These are phyloP conservation scores for Drosophila mimetica DNA, from an alignment of 2,888 invertebrate genomes.

Conservation along the genomic window DNA sequence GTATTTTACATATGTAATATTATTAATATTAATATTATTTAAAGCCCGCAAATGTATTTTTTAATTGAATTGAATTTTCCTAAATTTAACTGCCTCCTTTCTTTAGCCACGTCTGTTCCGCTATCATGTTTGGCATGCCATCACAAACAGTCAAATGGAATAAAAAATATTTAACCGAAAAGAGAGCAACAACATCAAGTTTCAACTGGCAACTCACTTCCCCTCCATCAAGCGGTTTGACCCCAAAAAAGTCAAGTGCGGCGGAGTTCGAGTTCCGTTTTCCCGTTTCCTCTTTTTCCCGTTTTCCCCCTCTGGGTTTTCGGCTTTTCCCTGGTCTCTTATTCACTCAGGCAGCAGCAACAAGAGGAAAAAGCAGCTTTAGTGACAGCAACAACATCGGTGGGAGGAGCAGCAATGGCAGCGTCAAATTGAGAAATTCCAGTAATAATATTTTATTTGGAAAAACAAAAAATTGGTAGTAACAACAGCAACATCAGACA, in stretches of 20 bases:
- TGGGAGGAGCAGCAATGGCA: neutral
- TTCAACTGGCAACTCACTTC: constrained; percentile 47
- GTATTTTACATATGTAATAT: no score
- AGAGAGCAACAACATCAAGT: constrained; percentile 38
- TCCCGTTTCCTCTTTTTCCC: constrained; percentile 7
- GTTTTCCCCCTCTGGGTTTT: neutral
- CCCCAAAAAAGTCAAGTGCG: constrained; percentile 77
- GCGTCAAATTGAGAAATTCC: neutral
- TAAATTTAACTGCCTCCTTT: neutral
- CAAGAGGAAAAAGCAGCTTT: neutral
- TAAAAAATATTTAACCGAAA: constrained; percentile 3
- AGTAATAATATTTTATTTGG: neutral
- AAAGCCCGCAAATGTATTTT: no score
- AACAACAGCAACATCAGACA: neutral
- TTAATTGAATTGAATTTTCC: neutral
- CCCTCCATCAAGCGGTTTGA: constrained; percentile 66
- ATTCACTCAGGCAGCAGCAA: constrained; percentile 44
- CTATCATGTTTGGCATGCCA: constrained; percentile 9
- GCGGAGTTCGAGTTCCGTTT: constrained; percentile 41
- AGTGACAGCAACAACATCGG: neutral
- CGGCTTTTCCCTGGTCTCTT: constrained; percentile 9
- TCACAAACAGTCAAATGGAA: constrained; percentile 1
- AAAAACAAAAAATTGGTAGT: neutral
- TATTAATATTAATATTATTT: no score
- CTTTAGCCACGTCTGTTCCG: neutral